Conservation (phyloP, 2,113 vertebrate species). For the Anthoscopus minutus region DNA sequence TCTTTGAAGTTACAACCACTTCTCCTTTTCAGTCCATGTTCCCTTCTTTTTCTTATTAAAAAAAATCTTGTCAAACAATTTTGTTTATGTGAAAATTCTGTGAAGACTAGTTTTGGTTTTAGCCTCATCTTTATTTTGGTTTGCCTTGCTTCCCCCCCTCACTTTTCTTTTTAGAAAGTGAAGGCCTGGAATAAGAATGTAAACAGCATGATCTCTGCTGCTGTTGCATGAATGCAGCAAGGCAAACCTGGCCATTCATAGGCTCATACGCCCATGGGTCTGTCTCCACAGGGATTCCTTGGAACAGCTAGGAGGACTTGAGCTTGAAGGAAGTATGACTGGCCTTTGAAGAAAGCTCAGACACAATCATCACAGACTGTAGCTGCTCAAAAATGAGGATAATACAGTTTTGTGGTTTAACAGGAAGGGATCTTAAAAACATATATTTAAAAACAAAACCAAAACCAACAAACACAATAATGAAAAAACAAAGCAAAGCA, state of each 20-base stretch:
- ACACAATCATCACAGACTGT: neutral
- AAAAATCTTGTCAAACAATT: neutral
- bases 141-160: neutral
- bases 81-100: constrained; percentile 28
- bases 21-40: neutral
- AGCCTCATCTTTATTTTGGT: constrained; percentile 49
- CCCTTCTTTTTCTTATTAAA: neutral
- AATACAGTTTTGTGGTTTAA: neutral
- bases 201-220: neutral
- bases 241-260: neutral
- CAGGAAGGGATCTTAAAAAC: neutral
- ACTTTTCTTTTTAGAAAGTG: neutral
- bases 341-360: neutral
- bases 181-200: constrained; percentile 32
- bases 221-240: neutral
- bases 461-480: neutral
- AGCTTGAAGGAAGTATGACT: neutral
- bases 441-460: neutral
- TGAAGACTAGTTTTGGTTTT: neutral
- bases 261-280: neutral
- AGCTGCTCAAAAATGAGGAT: neutral
- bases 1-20: constrained; percentile 64
- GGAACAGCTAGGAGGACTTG: neutral
- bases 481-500: neutral
- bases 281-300: neutral